Conservation (phyloP, 1,140 invertebrate genomes). For the Lucilia cuprina region DNA sequence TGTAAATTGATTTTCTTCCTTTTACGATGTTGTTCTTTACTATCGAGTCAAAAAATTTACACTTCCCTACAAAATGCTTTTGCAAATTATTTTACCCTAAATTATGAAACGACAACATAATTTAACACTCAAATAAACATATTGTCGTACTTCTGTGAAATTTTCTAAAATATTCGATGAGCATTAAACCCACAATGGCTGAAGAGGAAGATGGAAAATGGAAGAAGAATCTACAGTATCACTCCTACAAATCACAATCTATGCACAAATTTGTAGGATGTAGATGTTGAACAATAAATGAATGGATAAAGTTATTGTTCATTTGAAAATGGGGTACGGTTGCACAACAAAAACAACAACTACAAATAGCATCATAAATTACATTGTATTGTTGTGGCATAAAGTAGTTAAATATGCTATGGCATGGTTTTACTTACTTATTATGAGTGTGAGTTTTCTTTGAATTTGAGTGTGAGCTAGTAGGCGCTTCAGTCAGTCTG, state of each 20-base stretch:
- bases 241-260: not conserved
- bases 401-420: not conserved
- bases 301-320: not conserved
- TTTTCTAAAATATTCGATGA: not conserved
- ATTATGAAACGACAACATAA: slow-evolving; percentile 15
- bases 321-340: not conserved
- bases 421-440: not conserved
- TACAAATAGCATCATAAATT: not conserved
- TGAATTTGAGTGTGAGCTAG: not conserved
- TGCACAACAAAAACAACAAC: not conserved
- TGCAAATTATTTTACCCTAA: not conserved
- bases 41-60: not conserved
- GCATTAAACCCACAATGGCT: not conserved
- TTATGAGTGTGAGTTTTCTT: not conserved
- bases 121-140: slow-evolving; percentile 8
- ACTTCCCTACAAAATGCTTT: not conserved
- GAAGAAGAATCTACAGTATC: not conserved
- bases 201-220: not conserved
- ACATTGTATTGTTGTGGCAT: not conserved
- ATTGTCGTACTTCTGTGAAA: not conserved
- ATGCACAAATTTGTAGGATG: not conserved
- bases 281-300: not conserved
- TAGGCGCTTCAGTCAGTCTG: not conserved
- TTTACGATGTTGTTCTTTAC: not conserved
- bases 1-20: not conserved